phyloP scores from a whole-genome alignment of 2,113 vertebrate genomes.

The Polypterus bichir region DNA sequence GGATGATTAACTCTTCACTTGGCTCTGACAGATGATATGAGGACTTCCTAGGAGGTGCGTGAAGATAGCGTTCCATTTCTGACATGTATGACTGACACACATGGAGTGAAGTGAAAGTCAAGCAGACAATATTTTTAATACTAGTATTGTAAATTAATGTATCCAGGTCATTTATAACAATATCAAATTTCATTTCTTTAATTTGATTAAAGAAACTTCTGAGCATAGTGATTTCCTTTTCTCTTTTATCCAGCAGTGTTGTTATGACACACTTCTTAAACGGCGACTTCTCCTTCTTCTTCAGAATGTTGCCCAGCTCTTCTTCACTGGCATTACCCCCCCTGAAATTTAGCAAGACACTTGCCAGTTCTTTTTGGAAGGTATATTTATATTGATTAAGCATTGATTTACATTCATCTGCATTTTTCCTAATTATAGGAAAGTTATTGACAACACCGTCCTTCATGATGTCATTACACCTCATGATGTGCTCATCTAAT shows the following conservation, averaged over 20 bases:
- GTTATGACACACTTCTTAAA: constrained; percentile 13
- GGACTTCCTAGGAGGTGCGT: neutral
- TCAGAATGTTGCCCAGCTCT: constrained; percentile 13
- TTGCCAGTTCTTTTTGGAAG: constrained; percentile 20
- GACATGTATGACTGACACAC: constrained; percentile 13
- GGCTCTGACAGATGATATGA: neutral
- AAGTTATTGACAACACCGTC: constrained; percentile 13
- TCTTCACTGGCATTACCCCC: constrained; percentile 19
- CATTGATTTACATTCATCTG: constrained; percentile 18
- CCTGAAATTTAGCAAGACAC: constrained; percentile 18
- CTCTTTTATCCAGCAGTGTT: constrained; percentile 13
- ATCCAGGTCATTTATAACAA: constrained; percentile 5
- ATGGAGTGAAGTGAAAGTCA: constrained; percentile 18
- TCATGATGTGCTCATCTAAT: constrained; percentile 14
- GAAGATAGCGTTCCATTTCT: constrained; percentile 9
- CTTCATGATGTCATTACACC: constrained; percentile 23
- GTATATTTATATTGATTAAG: constrained; percentile 15
- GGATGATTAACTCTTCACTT: neutral
- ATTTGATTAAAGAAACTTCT: neutral
- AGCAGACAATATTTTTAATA: constrained; percentile 13
- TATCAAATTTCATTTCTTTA: neutral
- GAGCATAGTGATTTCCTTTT: constrained; percentile 11
- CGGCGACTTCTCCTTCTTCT: constrained; percentile 16
- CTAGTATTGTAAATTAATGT: neutral
- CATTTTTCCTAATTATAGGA: constrained; percentile 17